Conservation (phyloP, 2,888 invertebrate genomes). For the Tromatobia lineatoria region DNA sequence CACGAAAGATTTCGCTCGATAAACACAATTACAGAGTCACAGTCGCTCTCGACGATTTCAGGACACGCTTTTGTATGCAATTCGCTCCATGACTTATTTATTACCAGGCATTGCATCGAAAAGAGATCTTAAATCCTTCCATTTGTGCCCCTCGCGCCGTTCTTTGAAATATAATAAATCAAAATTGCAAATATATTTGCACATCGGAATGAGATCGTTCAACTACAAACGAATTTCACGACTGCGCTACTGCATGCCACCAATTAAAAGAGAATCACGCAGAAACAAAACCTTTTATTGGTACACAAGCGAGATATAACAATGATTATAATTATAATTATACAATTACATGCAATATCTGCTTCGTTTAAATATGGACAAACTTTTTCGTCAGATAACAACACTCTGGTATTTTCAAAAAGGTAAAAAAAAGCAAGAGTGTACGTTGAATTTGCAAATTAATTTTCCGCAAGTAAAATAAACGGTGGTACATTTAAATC, state of each 20-base stretch:
- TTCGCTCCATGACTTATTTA: constrained; percentile 32
- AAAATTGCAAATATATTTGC: constrained; percentile 12
- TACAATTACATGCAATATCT: too few relatives aligned
- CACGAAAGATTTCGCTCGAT: constrained; percentile 20
- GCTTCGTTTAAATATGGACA: too few relatives aligned
- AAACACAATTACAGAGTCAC: neutral
- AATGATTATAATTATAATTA: too few relatives aligned
- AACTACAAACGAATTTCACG: neutral
- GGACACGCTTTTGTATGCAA: constrained; percentile 28
- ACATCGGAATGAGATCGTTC: neutral
- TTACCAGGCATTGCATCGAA: constrained; percentile 5
- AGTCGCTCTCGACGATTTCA: constrained; percentile 19
- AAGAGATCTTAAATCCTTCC: neutral
- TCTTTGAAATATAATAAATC: constrained; percentile 3
- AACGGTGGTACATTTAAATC: too few relatives aligned
- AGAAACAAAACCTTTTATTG: neutral
- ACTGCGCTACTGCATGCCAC: neutral
- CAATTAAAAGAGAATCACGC: neutral
- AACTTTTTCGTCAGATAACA: too few relatives aligned
- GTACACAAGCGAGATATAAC: neutral
- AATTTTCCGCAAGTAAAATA: too few relatives aligned
- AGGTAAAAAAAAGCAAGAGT: too few relatives aligned
- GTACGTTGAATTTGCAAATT: too few relatives aligned
- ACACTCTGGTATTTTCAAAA: too few relatives aligned
- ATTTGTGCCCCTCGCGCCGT: neutral